These are phyloP conservation scores for Sisor rabdophorus DNA, from an alignment of 2,113 vertebrate genomes.

Conservation along the genomic window DNA sequence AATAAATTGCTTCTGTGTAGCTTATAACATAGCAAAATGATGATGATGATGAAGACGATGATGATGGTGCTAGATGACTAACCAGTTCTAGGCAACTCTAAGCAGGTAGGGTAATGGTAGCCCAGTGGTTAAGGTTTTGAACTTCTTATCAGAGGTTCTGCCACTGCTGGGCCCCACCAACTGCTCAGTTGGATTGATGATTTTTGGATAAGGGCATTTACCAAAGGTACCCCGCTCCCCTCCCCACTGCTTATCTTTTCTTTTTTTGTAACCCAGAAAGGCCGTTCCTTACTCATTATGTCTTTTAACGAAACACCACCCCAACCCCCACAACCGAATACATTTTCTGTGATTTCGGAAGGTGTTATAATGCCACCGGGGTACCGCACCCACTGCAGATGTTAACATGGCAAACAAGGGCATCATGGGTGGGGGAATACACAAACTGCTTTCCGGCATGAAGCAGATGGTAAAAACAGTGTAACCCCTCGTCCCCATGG, in stretches of 20 bases:
- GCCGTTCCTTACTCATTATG: conserved; percentile 17
- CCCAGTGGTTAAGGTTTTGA: too few species aligned
- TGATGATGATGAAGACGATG: too few species aligned
- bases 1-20: background rate
- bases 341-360: background rate
- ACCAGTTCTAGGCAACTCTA: too few species aligned
- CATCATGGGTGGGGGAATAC: background rate
- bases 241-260: too few species aligned
- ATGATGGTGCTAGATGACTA: too few species aligned
- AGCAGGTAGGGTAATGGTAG: too few species aligned
- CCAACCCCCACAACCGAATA: background rate
- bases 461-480: background rate
- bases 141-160: too few species aligned
- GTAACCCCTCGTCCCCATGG: background rate
- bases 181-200: too few species aligned
- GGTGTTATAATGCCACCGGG: conserved; percentile 5
- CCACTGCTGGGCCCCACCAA: too few species aligned
- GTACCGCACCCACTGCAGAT: conserved; percentile 2
- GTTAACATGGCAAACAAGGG: background rate
- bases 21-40: background rate
- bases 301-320: conserved; percentile 30
- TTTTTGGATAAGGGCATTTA: too few species aligned
- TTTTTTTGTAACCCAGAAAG: conserved; percentile 16
- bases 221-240: too few species aligned
- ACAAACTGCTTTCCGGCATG: background rate